Base-by-base conservation (phyloP, 2,113 vertebrate species). In the Sapajus apella region DNA sequence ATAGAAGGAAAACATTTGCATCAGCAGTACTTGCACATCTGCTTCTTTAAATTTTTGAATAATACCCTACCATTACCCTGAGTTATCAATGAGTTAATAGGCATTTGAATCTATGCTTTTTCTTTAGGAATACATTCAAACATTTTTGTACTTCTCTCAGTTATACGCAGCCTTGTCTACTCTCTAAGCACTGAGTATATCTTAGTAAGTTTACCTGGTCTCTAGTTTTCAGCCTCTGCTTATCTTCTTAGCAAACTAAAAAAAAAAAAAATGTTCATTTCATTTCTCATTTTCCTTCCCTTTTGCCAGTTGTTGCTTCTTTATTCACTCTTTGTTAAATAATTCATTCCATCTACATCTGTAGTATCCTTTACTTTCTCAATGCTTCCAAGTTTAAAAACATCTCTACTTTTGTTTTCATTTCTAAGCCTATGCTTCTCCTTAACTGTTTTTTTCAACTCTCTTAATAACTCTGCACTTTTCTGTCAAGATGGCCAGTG, bases 281-380 rank as follows among this genome's bases (percentile, higher is more conserved):
- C 30, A n/a, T 40, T 35, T 81, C 10, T 87, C 35, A 80, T 87
- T 95, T 95, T 94, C 47, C 61, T 58, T 77, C 47, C 23, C 30
- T 81, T 81, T 91, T 85, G 43, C 47, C 35, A 85, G 27, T 55
- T 80, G 40, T 80, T 90, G n/a, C 64, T 95, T 95, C 84, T 83
- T 92, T 95, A 82, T 70, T 82, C 47, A 35, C 21, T 87, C 45
- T 43, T 83, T 90, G 70, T 96, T 75, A 84, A 83, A 70, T 83
- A 85, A 95, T 61, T 97, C 40, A 93, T 92, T 58, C 27, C n/a
- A 70, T 56, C 80, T 35, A 45, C 35, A 80, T 35, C 56, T 68
- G 68, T 58, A 58, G 85, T 66, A 82, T 45, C 40, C 30, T 97
- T 90, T 75, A 70, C 85, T 94, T 97, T 95, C 89, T 95, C 68